phyloP scores from a whole-genome alignment of 2,888 invertebrate genomes.

The Latrodectus hesperus region DNA sequence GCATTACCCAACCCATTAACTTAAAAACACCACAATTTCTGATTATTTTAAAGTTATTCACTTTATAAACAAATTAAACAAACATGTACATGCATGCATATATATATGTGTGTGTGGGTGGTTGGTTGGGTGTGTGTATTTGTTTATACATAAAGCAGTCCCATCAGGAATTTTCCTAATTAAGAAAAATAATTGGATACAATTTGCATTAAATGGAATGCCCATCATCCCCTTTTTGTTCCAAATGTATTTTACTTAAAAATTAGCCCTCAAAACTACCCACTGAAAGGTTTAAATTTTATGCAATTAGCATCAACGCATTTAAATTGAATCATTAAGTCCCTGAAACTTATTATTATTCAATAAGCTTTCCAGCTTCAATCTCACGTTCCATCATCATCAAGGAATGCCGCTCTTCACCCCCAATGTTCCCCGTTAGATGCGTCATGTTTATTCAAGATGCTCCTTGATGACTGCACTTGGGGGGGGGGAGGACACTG shows the following conservation, averaged over 20 bases:
- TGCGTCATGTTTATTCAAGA: conserved; percentile 13
- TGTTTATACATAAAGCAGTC: neutral
- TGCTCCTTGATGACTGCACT: no score
- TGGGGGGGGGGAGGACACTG: no score
- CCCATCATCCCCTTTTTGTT: no score
- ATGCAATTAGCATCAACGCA: conserved; percentile 39
- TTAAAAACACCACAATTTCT: neutral
- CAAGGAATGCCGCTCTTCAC: neutral
- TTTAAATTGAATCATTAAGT: conserved; percentile 55
- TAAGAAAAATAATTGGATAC: no score
- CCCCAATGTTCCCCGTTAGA: neutral
- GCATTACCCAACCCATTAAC: no score
- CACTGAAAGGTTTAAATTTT: conserved; percentile 28
- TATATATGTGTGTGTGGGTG: neutral
- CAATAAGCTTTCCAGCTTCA: conserved; percentile 21
- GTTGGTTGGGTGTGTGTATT: neutral
- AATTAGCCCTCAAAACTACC: neutral
- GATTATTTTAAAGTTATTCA: neutral
- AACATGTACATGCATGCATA: neutral
- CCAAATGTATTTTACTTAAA: neutral
- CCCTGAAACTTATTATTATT: conserved; percentile 47
- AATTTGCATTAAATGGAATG: no score
- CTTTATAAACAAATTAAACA: neutral
- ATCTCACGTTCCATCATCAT: conserved; percentile 18
- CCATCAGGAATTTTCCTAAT: no score